Percentiles rank a stretch among this genome's conserved stretches.
Conservation (phyloP, 2,797 vertebrate species). For the Discoglossus pictus region DNA sequence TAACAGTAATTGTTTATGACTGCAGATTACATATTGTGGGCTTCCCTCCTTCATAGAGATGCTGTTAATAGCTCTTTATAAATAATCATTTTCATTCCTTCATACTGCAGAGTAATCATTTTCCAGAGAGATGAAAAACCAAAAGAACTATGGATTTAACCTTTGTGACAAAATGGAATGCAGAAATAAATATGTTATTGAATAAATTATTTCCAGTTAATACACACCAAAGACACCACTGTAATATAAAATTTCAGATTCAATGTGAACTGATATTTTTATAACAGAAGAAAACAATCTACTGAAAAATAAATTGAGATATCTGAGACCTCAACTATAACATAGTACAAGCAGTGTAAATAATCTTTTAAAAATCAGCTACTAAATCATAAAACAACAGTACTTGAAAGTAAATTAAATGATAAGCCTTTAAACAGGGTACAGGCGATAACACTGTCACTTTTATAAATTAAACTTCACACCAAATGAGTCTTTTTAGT, state of each 20-base stretch:
- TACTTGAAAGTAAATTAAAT: too few species aligned
- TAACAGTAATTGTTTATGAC: too few species aligned
- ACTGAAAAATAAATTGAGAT: too few species aligned
- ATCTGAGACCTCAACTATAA: background rate
- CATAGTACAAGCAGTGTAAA: slow-evolving; percentile 10
- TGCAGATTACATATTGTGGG: too few species aligned
- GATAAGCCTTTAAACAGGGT: slow-evolving; percentile 23
- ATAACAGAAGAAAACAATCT: background rate
- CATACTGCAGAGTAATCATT: too few species aligned
- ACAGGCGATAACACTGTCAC: background rate
- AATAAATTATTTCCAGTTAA: slow-evolving; percentile 1
- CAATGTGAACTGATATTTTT: background rate
- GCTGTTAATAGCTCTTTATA: too few species aligned
- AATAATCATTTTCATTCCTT: too few species aligned
- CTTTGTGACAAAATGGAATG: background rate
- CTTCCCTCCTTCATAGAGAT: too few species aligned
- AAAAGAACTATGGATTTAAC: too few species aligned
- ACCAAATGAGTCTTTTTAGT: too few species aligned
- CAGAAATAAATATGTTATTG: background rate
- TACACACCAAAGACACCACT: background rate
- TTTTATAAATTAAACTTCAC: too few species aligned
- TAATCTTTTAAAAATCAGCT: slow-evolving; percentile 10
- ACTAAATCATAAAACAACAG: slow-evolving; percentile 28
- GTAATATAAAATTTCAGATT: background rate
- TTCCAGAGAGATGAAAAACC: too few species aligned